phyloP scores from a whole-genome alignment of 2,888 invertebrate species.

The Hirtodrosophila alboralis region DNA sequence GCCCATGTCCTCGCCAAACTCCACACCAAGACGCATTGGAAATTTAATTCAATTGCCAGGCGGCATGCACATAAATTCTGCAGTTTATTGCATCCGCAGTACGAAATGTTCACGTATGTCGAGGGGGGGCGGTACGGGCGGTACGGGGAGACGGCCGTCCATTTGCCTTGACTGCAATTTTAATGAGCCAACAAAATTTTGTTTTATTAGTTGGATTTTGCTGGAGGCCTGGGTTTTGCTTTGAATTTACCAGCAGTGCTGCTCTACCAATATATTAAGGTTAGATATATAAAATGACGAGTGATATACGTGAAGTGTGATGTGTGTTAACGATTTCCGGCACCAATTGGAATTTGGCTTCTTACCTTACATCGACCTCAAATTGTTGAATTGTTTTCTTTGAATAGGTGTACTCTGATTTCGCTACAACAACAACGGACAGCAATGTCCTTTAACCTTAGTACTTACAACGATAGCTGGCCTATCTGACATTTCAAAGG shows the following conservation, averaged over 20 bases:
- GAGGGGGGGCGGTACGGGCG: slow-evolving; percentile 3
- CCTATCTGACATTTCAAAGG: slow-evolving; percentile 43
- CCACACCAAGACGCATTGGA: slow-evolving; percentile 63
- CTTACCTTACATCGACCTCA: neutral
- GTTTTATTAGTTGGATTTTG: slow-evolving; percentile 56
- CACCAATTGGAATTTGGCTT: no score
- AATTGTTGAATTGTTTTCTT: slow-evolving; percentile 40
- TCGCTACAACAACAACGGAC: slow-evolving; percentile 34
- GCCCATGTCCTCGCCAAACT: neutral
- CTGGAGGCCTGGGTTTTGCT: slow-evolving; percentile 12
- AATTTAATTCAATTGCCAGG: slow-evolving; percentile 77
- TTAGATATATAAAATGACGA: no score
- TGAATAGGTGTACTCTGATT: slow-evolving; percentile 39
- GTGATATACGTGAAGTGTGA: no score
- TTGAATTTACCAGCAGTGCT: slow-evolving; percentile 26
- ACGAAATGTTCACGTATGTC: slow-evolving; percentile 64
- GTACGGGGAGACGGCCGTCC: neutral
- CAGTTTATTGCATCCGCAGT: slow-evolving; percentile 77
- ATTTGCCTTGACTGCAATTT: slow-evolving; percentile 46
- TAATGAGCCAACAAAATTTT: slow-evolving; percentile 69
- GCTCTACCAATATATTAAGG: no score
- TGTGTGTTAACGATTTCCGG: no score
- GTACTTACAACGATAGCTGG: slow-evolving; percentile 22
- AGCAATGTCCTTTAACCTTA: slow-evolving; percentile 1
- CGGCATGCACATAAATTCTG: slow-evolving; percentile 72